Conservation (phyloP, 2,113 vertebrate species). For the Zapornia atra region DNA sequence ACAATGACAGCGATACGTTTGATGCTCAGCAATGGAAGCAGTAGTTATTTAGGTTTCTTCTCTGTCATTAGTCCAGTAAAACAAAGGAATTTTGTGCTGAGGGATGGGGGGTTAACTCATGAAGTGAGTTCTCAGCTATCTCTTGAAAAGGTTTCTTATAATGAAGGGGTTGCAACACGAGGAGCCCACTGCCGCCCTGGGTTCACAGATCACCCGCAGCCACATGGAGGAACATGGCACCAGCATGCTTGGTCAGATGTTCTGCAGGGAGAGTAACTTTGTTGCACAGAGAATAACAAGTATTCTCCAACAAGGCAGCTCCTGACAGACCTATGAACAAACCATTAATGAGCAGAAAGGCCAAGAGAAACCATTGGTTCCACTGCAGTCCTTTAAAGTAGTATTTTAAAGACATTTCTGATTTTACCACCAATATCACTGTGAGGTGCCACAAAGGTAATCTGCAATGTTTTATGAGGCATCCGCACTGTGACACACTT, state of each 20-base stretch:
- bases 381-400: neutral
- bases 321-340: neutral
- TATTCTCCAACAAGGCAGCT: neutral
- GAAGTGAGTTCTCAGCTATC: neutral
- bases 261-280: neutral
- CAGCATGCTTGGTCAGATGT: neutral
- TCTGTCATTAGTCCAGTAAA: neutral
- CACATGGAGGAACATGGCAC: rapidly evolving
- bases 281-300: neutral
- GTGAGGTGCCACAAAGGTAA: neutral
- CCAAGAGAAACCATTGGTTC: neutral
- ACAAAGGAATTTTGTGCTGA: neutral
- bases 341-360: neutral
- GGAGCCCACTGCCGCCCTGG: neutral
- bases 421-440: neutral
- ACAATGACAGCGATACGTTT: neutral
- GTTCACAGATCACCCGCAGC: rapidly evolving
- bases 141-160: neutral
- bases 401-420: neutral
- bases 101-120: neutral
- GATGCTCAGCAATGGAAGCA: neutral
- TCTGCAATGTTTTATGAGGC: neutral
- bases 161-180: neutral
- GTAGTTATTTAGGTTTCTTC: neutral
- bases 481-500: neutral